A percentile compares a stretch with the other conserved stretches of the same genome.
Conservation (phyloP, 2,113 vertebrate genomes). For the Accipiter cooperii region DNA sequence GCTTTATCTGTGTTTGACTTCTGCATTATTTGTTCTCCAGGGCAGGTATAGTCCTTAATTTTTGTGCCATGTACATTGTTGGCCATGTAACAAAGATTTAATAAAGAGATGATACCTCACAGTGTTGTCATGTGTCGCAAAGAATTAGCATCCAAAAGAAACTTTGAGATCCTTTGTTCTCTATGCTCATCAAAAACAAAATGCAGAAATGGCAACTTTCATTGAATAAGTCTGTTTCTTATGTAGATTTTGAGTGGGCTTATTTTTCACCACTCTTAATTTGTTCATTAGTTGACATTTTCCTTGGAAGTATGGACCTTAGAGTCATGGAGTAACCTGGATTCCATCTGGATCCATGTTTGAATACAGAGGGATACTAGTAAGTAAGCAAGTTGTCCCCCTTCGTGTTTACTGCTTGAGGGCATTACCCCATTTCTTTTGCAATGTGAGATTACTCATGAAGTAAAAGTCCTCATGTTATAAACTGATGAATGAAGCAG, state of each 20-base stretch:
- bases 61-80: not conserved
- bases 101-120: not conserved
- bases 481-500: not conserved
- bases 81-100: not conserved
- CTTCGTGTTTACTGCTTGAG: not conserved
- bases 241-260: not conserved
- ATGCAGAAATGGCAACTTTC: not conserved
- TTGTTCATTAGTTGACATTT: not conserved
- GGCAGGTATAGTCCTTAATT: not conserved
- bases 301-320: not conserved
- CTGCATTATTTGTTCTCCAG: not conserved
- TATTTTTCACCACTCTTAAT: not conserved
- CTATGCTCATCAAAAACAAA: not conserved
- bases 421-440: not conserved
- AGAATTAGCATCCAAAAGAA: not conserved
- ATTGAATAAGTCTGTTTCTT: not conserved
- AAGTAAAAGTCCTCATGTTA: not conserved
- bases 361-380: not conserved
- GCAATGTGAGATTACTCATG: not conserved
- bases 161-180: not conserved
- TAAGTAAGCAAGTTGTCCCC: not conserved
- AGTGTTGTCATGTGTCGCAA: not conserved
- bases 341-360: not conserved
- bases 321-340: not conserved
- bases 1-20: not conserved